Percentiles rank a stretch among this genome's conserved stretches.
Conservation (phyloP, 2,888 invertebrate species). For the Thereva unica region DNA sequence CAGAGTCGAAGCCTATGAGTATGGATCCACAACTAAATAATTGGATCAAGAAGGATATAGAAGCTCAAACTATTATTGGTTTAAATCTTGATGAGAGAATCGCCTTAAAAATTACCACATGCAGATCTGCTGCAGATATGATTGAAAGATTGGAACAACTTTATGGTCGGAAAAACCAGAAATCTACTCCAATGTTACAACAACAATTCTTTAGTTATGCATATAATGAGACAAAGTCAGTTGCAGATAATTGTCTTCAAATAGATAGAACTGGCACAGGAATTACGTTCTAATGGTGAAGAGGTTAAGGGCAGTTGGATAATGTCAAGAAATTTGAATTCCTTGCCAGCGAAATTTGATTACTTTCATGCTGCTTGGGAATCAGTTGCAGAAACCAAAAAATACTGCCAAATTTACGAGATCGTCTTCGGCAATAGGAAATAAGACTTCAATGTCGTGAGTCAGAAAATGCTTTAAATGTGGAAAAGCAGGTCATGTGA, state of each 20-base stretch:
- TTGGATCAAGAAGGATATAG: too few species aligned
- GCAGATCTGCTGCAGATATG: too few species aligned
- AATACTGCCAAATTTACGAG: neutral
- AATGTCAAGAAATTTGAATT: neutral
- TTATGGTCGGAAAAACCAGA: slow-evolving; percentile 6
- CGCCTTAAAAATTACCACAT: too few species aligned
- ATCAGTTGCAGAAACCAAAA: slow-evolving; percentile 2
- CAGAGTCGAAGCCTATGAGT: too few species aligned
- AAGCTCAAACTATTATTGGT: too few species aligned
- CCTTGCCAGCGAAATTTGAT: neutral
- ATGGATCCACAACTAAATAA: too few species aligned
- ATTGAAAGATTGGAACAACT: too few species aligned
- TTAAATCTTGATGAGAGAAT: too few species aligned
- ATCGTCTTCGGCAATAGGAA: neutral
- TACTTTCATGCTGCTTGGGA: slow-evolving; percentile 2
- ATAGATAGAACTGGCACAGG: neutral
- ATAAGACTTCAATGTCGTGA: neutral
- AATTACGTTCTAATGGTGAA: neutral
- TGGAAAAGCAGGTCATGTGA: neutral
- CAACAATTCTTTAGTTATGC: slow-evolving; percentile 9
- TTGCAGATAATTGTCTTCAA: slow-evolving; percentile 6
- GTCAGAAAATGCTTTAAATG: slow-evolving; percentile 12
- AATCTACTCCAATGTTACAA: neutral
- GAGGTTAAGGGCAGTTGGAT: slow-evolving; percentile 1
- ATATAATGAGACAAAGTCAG: slow-evolving; percentile 1